Evolutionary conservation across 37 sponge, comb jelly and placozoan species (phyloP).

Genomic region (Diacarnus erythraeanus): DNA sequence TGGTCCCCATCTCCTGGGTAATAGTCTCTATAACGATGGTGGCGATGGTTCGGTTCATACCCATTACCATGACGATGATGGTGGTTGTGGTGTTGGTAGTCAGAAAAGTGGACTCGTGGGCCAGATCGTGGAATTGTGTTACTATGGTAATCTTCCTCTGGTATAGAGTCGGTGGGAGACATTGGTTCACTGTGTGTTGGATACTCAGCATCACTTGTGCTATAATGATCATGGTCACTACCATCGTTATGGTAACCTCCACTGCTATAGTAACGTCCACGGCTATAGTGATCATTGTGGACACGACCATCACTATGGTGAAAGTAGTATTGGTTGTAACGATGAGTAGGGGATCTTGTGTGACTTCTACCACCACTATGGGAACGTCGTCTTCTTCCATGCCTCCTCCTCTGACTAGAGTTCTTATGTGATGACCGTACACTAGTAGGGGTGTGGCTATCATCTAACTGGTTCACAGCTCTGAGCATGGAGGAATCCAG

Average conservation of each 20-base stretch:
- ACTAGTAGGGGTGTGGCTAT: neutral
- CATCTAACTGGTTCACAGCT: neutral
- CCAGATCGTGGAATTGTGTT: neutral
- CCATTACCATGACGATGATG: neutral
- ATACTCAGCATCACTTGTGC: neutral
- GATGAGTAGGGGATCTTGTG: neutral
- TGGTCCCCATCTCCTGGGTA: neutral
- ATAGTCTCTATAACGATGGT: neutral
- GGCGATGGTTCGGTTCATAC: neutral
- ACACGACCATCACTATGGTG: neutral
- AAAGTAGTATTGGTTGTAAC: neutral
- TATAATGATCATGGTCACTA: neutral
- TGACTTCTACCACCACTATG: neutral
- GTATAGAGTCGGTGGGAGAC: neutral
- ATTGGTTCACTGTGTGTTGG: no score
- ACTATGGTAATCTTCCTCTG: neutral
- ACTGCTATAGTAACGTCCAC: neutral
- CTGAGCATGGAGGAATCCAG: conserved; percentile 1
- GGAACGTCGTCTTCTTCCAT: neutral
- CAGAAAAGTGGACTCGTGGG: neutral
- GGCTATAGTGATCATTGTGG: neutral
- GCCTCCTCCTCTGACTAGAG: neutral
- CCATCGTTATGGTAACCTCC: neutral
- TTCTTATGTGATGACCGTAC: neutral
- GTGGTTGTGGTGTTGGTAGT: neutral